Percentiles rank a stretch among this genome's conserved stretches.
Evolutionary conservation across 2,113 vertebrate species (phyloP).

Genomic region (Austrofundulus limnaeus): DNA sequence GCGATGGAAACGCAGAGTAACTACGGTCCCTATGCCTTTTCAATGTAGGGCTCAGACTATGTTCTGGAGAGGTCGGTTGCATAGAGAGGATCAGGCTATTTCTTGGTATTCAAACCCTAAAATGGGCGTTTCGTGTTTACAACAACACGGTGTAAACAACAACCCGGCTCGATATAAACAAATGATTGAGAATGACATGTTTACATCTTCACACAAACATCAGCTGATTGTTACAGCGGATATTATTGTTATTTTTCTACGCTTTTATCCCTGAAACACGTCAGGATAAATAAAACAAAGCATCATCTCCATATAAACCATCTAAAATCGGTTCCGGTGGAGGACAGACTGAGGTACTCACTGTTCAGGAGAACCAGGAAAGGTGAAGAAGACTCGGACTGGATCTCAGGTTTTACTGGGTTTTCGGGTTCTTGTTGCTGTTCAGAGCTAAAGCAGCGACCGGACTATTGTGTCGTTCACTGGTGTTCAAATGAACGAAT

Average conservation of each 20-base stretch:
- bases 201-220: neutral
- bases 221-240: conserved; percentile 12
- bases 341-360: conserved; percentile 49
- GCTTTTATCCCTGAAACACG: conserved; percentile 10
- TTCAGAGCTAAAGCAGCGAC: conserved; percentile 56
- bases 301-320: neutral
- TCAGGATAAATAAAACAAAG: neutral
- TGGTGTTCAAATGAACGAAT: too few species aligned
- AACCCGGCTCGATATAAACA: neutral
- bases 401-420: neutral
- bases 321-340: neutral
- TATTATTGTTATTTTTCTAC: conserved; percentile 41
- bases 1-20: conserved; percentile 12
- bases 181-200: rapidly evolving
- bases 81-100: conserved; percentile 30
- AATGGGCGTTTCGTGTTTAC: conserved; percentile 63
- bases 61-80: conserved; percentile 23
- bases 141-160: neutral
- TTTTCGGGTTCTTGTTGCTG: conserved; percentile 50
- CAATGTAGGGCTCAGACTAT: conserved; percentile 39
- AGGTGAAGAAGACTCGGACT: conserved; percentile 15
- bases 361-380: conserved; percentile 44
- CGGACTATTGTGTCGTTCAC: too few species aligned
- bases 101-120: conserved; percentile 18
- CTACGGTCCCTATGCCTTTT: conserved; percentile 52